Conservation (phyloP, 2,888 invertebrate species). For the Mimumesa dahlbomi region DNA sequence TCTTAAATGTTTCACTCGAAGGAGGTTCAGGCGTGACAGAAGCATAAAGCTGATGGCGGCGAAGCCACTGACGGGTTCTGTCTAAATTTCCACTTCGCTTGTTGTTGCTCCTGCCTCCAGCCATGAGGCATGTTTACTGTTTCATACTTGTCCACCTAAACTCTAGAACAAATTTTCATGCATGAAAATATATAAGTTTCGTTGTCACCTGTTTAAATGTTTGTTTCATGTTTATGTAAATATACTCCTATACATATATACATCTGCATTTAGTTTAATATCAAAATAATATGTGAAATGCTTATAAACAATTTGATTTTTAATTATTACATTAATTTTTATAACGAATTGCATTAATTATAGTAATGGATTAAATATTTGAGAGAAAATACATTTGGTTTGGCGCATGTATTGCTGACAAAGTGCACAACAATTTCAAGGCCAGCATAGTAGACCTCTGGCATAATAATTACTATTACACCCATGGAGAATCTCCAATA, state of each 20-base stretch:
- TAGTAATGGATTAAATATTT: background rate
- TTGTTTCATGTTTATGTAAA: too few species aligned
- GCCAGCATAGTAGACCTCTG: slow-evolving; percentile 33
- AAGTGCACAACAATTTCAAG: slow-evolving; percentile 55
- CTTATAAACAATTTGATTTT: too few species aligned
- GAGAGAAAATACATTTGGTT: slow-evolving; percentile 11
- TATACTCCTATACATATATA: background rate
- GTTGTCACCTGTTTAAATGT: too few species aligned
- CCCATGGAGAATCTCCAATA: slow-evolving; percentile 11
- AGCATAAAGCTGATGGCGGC: slow-evolving; percentile 61
- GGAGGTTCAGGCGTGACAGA: slow-evolving; percentile 60
- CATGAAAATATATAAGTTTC: background rate
- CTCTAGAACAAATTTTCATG: slow-evolving; percentile 29
- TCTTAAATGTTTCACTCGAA: slow-evolving; percentile 68
- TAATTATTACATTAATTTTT: background rate
- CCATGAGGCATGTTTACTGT: slow-evolving; percentile 78
- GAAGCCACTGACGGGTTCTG: slow-evolving; percentile 68
- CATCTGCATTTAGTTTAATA: background rate
- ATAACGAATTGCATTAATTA: too few species aligned
- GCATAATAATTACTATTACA: slow-evolving; percentile 48
- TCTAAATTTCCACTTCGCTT: slow-evolving; percentile 75
- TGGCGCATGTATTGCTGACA: slow-evolving; percentile 23
- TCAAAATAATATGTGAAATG: too few species aligned
- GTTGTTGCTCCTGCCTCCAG: slow-evolving; percentile 74
- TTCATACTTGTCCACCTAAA: slow-evolving; percentile 73